A percentile compares a stretch with the other conserved stretches of the same genome.
Evolutionary conservation across 2,888 invertebrate species (phyloP).

Genomic region (Aplocera efformata): DNA sequence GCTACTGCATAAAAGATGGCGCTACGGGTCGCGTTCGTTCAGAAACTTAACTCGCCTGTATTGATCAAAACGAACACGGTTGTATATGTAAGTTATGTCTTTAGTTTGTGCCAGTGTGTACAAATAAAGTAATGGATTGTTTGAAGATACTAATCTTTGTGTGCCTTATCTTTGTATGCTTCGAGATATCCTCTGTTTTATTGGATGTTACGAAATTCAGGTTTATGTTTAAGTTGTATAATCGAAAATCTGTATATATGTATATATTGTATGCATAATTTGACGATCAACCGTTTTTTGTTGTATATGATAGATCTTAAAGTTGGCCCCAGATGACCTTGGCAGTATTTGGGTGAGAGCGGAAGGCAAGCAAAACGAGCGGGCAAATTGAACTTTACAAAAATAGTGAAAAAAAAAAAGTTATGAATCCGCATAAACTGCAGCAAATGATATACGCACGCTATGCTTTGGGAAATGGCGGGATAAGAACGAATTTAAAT

Average conservation of each 20-base stretch:
- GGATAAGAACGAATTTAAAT: no score
- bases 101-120: slow-evolving; percentile 39
- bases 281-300: no score
- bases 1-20: slow-evolving; percentile 32
- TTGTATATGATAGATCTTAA: no score
- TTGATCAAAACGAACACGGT: slow-evolving; percentile 9
- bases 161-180: slow-evolving; percentile 45
- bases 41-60: not conserved
- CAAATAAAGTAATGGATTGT: slow-evolving; percentile 61
- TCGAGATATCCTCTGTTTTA: slow-evolving; percentile 30
- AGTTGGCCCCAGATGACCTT: no score
- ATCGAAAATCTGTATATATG: slow-evolving; percentile 3
- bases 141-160: slow-evolving; percentile 51
- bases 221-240: slow-evolving; percentile 5
- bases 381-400: no score
- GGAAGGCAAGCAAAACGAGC: no score
- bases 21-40: slow-evolving; percentile 17
- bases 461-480: no score
- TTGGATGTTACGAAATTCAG: slow-evolving; percentile 13
- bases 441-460: no score
- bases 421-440: no score
- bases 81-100: slow-evolving; percentile 41
- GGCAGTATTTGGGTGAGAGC: no score
- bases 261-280: not conserved
- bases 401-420: no score